Evolutionary conservation across 2,888 invertebrate genomes (phyloP), one percentile per base, ranked within the genome.

Genomic region (Eupithecia centaureata): DNA sequence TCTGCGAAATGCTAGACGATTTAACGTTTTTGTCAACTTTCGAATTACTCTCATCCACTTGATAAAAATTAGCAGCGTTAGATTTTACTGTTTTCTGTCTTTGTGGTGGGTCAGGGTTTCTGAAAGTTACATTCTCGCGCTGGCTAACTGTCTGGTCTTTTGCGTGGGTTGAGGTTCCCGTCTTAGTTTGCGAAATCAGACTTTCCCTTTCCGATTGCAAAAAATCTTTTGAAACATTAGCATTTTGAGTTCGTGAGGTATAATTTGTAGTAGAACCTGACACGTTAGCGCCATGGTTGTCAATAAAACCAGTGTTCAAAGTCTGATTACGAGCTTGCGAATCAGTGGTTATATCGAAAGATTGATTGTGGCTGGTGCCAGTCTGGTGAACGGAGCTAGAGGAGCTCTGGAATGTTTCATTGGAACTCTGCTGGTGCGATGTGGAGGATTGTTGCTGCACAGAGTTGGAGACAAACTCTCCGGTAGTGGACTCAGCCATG

Each of bases 291-390:
- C 74, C 73, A 63, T 87, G 80, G 63, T 79, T 86, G 73, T 91
- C 89, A 68, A 93, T 87, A 76, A 93, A 94, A 65, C 86, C 93
- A 27, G 94, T 94, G 70, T 94, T 89, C 18, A 89, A 81, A 47
- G 91, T 89, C 75, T 91, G 89, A 76, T 89, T 91, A 10, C 82
- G 84, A 35, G 79, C 76, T 54, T 89, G 84, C 32, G 92, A 90
- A 76, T 92, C 88, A 65, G 82, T 79, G 47, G 90, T 88, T 77
- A 79, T 88, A 71, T 93, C 91, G 77, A 90, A 86, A 28, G 87
- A 82, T 76, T 92, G 88, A 70, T 83, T 89, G 42, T 92, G 88
- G 78, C 79, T 88, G 68, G 91, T 86, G 64, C 84, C 88, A 56
- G 91, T 90, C 51, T 86, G 88, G 70, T 93, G 90, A 62, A 89